Base-by-base conservation (phyloP, 2,888 invertebrate species). In the Malachius bipustulatus region DNA sequence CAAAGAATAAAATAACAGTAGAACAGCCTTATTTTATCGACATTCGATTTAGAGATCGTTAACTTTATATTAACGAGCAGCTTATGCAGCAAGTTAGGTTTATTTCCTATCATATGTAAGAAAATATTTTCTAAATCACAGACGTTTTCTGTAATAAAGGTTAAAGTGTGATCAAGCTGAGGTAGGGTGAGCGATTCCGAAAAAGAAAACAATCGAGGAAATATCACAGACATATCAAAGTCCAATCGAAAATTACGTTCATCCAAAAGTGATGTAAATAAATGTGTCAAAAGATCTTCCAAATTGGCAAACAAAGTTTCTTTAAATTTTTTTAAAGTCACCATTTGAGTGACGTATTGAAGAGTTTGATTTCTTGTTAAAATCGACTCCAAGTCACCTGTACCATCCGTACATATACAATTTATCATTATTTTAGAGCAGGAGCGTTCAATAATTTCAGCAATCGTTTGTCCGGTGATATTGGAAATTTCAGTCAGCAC, bases 1-100 rank as follows among this genome's bases (percentile, higher is more conserved):
- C 60, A 56, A 41, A 77, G 69, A 2, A 64, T 66, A 3, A 67
- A 52, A 43, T 71, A 78, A 1, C 71, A 66, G 48, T 76, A 67
- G 26, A 80, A 60, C 9, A 64, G 60, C 35, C 69, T 54, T 1
- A 72, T 49, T 55, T 70, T 73, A 27, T 67, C 64, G 6, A 19
- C 24, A 8, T 19, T 19, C n/a, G 24, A 19, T 19, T 19, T 19
- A 8, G 6, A 6, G 6, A 19, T 6, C n/a, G 6, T 19, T 19
- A 8, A n/a, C n/a, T 19, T 19, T 19, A 19, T 19, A 19, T 19
- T n/a, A 8, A 19, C 6, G n/a, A 19, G 6, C n/a, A 19, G n/a
- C 6, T 19, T 6, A n/a, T 19, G n/a, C n/a, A 19, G n/a, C n/a
- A 8, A 8, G 24, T 19, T 19, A 8, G 24, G 24, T 19, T 19